phyloP scores from a whole-genome alignment of 2,888 invertebrate species.

The Thysanoteuthis rhombus region DNA sequence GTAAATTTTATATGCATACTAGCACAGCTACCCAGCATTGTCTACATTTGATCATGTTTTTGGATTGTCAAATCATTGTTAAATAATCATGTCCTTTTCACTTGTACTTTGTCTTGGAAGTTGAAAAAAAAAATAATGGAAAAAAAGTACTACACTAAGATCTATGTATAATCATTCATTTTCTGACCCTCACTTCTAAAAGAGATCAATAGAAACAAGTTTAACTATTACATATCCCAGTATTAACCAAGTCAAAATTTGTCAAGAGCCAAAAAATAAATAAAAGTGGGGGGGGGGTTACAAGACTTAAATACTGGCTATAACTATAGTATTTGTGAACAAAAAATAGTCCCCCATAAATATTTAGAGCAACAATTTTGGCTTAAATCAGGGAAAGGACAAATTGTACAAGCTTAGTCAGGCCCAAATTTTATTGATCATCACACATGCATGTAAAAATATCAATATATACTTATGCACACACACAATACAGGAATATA shows the following conservation, averaged over 20 bases:
- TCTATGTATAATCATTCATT: too few species aligned
- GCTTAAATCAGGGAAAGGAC: background rate
- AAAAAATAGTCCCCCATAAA: too few species aligned
- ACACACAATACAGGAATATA: too few species aligned
- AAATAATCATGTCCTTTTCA: background rate
- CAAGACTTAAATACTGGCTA: background rate
- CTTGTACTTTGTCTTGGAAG: too few species aligned
- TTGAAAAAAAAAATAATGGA: too few species aligned
- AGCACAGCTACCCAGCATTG: background rate
- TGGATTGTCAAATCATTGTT: background rate
- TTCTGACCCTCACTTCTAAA: too few species aligned
- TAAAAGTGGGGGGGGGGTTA: too few species aligned
- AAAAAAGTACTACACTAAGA: too few species aligned
- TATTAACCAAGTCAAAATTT: background rate
- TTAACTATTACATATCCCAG: too few species aligned
- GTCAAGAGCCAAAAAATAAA: background rate
- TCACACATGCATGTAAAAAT: background rate
- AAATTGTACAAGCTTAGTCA: background rate
- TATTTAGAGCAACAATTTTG: too few species aligned
- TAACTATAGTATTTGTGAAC: background rate
- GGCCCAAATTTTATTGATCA: background rate
- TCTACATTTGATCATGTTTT: background rate
- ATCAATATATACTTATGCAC: background rate
- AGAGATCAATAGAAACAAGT: too few species aligned
- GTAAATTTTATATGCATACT: background rate